Conservation (phyloP, 2,888 invertebrate species). For the Hirudinaria manillensis region DNA sequence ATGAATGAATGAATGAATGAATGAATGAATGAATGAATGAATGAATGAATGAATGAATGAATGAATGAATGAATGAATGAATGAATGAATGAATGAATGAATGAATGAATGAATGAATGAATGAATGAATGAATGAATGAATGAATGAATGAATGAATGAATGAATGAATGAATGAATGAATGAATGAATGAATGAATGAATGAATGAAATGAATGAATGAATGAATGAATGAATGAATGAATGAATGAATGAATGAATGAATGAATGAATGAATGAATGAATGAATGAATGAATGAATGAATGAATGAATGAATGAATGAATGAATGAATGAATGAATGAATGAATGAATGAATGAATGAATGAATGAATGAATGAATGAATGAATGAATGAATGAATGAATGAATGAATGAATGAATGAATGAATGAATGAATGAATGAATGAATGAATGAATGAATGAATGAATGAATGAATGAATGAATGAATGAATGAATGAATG, state of each 20-base stretch:
- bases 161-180: neutral
- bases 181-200: neutral
- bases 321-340: neutral
- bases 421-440: neutral
- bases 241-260: neutral
- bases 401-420: neutral
- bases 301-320: neutral
- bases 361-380: neutral
- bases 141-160: constrained; percentile 10
- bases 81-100: constrained; percentile 14
- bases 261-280: neutral
- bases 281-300: neutral
- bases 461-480: neutral
- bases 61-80: constrained; percentile 14
- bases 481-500: neutral
- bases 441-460: neutral
- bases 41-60: constrained; percentile 14
- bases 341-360: neutral
- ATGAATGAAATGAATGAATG: too few relatives aligned
- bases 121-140: constrained; percentile 14
- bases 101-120: constrained; percentile 14
- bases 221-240: neutral
- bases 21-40: constrained; percentile 14
- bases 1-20: constrained; percentile 14
- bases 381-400: neutral